Base-by-base conservation (phyloP, 2,888 invertebrate species). In the Cheilosia vernalis region DNA sequence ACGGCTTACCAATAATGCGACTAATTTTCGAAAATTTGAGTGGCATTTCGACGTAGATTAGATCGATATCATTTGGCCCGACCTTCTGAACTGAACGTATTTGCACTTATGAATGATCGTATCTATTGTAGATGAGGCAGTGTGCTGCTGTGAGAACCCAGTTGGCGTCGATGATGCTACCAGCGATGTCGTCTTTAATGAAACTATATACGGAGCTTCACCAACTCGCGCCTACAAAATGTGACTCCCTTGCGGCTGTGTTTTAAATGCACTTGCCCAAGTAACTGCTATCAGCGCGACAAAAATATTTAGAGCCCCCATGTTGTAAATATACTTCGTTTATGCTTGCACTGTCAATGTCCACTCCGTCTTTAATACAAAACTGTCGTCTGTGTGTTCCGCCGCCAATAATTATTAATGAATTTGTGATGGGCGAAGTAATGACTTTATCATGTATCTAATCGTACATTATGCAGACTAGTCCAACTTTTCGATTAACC, bases 161-260 rank as follows among this genome's bases (percentile, higher is more conserved):
- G 0, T 84, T 27, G 0, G 86, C 55, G 17, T 55, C 81, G 64
- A 93, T 81, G 72, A 93, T 88, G 10, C 91, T 90, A 4, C 92
- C 93, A 53, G 90, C 93, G 88, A 69, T 0, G 56, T 15, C 27
- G 27, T 55, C 80, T 89, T 89, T 55, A 91, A 49, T 1, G 93
- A 93, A 1, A 92, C 92, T 51, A 93, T 92, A 80, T 90, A 92
- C 1, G 93, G 92, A 7, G 92, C 93, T 87, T 91, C 91, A 27
- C 92, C 91, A 2, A 89, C 87, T 0, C 13, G 0, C 0, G 93
- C 92, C 53, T 90, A 13, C 92, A 91, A 76, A 91, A 92, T 90
- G 30, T 90, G 89, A 4, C 90, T 90, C 56, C 88, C 88, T 4
- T 90, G 70, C 9, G 85, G 64, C 42, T 87, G 30, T 9, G 7